Evolutionary conservation across 2,888 invertebrate genomes (phyloP), one percentile per base, ranked within the genome.

Genomic region (Cheilosia grossa): DNA sequence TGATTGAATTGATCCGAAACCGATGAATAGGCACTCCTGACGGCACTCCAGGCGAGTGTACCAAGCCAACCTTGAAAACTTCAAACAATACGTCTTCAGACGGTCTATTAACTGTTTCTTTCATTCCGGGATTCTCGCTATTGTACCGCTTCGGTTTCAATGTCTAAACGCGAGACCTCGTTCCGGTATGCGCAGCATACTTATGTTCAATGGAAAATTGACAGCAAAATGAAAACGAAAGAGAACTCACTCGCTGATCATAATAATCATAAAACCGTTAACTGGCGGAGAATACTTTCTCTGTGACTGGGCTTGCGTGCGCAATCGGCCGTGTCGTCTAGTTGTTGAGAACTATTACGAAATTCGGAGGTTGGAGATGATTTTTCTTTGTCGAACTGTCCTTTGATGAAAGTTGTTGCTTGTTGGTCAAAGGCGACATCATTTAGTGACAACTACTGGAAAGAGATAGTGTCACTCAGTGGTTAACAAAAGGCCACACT

Each of bases 241-340:
- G 69, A 81, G 74, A 74, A 56, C 63, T 75, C 69, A 69, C 56
- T 67, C 56, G 49, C 49, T 47, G 24, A 63, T 64, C 58, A 79
- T 59, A 73, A 72, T 72, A 72, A 53, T 19, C 51, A 63, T 44
- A 30, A 63, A 47, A 77, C 54, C 44, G 37, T 21, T 67, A 44
- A 77, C 44, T 44, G 17, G 2, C 9, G 7, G 5, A 15, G 44
- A 79, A 56, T 79, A 79, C 72, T 72, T 72, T 72, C 72, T 61
- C 72, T 61, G 9, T 49, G 49, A 49, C 37, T n/a, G 54, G 54
- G 17, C 19, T 42, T 27, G 2, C 6, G 13, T 27, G 27, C 10
- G 51, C 37, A 54, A 42, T 67, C 27, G 3, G 40, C 17, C 53
- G 19, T 0, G 40, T 13, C 17, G 53, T 24, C 19, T 19, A 47